Evolutionary conservation across 2,888 invertebrate species (phyloP).

Genomic region (Lucinisca nassula): DNA sequence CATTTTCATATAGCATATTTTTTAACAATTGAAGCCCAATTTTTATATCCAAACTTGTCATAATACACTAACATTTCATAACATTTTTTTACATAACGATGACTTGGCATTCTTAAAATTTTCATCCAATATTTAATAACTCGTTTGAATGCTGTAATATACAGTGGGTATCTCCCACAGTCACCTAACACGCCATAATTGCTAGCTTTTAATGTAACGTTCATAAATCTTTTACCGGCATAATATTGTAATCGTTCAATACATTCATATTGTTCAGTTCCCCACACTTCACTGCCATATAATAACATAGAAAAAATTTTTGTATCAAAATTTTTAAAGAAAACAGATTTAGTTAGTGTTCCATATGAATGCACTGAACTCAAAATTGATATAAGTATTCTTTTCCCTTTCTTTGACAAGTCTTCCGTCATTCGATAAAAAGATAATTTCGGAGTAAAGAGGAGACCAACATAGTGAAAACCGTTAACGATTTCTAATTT

Average conservation of each 20-base stretch:
- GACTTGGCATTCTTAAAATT: background rate
- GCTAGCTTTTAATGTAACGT: background rate
- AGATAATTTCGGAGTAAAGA: background rate
- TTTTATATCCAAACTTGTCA: background rate
- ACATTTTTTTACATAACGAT: background rate
- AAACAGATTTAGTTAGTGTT: background rate
- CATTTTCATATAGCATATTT: background rate
- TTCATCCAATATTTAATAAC: slow-evolving; percentile 27
- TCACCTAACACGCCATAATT: slow-evolving; percentile 13
- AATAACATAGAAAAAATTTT: slow-evolving; percentile 49
- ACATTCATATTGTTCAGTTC: background rate
- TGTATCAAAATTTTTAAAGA: slow-evolving; percentile 22
- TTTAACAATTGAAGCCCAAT: background rate
- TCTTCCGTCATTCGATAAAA: slow-evolving; percentile 9
- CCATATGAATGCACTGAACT: background rate
- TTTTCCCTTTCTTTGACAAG: slow-evolving; percentile 2
- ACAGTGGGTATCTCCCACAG: slow-evolving; percentile 11
- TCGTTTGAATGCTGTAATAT: background rate
- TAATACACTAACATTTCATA: background rate
- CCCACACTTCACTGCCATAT: slow-evolving; percentile 30
- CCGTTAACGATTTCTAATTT: background rate
- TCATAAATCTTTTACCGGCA: slow-evolving; percentile 6
- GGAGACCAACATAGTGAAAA: slow-evolving; percentile 4
- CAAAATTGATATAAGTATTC: background rate
- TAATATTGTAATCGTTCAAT: slow-evolving; percentile 6